Conservation (phyloP, 2,888 invertebrate genomes). For the Microctonus brassicae region DNA sequence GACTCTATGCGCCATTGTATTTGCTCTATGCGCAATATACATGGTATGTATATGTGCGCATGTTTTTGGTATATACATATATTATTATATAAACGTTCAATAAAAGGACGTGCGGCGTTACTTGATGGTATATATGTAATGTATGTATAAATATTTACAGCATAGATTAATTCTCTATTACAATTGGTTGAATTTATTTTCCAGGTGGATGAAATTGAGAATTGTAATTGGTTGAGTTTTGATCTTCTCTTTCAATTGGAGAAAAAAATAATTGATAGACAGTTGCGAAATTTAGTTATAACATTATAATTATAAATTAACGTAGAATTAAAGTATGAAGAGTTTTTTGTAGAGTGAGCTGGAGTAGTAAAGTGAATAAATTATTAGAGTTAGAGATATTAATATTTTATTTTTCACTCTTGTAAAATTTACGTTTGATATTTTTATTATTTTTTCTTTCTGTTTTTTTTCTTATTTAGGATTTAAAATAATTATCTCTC, state of each 20-base stretch:
- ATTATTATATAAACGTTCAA: slow-evolving; percentile 22
- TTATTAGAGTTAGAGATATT: too few species aligned
- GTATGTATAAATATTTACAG: not conserved
- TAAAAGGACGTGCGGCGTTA: slow-evolving; percentile 24
- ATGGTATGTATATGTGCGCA: slow-evolving; percentile 11
- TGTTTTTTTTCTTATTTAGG: not conserved
- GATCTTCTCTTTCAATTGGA: not conserved
- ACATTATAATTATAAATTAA: too few species aligned
- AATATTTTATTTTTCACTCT: too few species aligned
- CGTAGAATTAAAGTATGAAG: not conserved
- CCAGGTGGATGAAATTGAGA: not conserved
- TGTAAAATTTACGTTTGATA: not conserved
- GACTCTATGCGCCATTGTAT: slow-evolving; percentile 47
- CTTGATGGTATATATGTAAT: not conserved
- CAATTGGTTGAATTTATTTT: too few species aligned
- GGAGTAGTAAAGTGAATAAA: too few species aligned
- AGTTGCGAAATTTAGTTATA: too few species aligned
- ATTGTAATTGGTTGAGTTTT: not conserved
- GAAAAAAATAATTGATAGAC: not conserved
- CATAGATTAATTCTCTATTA: not conserved
- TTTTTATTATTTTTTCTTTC: slow-evolving; percentile 8
- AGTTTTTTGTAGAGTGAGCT: too few species aligned
- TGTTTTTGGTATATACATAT: slow-evolving; percentile 1
- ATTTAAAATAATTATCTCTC: not conserved
- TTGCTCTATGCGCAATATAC: slow-evolving; percentile 52